These are phyloP conservation scores for Darwinula stevensoni DNA, from an alignment of 2,888 invertebrate genomes.

Conservation along the genomic window DNA sequence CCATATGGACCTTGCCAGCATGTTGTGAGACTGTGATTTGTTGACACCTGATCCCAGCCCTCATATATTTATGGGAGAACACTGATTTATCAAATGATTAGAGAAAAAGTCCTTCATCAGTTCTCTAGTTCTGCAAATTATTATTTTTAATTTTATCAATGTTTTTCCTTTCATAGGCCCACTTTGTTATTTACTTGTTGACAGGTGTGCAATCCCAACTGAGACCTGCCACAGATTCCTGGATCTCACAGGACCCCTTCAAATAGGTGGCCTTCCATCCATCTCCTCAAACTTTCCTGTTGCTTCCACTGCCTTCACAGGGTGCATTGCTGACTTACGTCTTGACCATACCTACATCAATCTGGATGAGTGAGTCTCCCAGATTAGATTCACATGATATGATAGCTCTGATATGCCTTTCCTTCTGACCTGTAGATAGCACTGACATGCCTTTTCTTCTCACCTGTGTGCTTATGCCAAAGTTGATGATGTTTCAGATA, in stretches of 20 bases:
- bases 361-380: slow-evolving; percentile 30
- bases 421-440: no score
- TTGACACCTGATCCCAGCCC: no score
- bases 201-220: slow-evolving; percentile 19
- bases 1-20: no score
- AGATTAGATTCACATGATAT: slow-evolving; percentile 1
- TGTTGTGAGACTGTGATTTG: no score
- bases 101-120: no score
- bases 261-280: slow-evolving; percentile 65
- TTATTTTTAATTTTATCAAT: slow-evolving; percentile 1
- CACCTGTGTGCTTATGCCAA: no score
- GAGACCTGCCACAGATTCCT: slow-evolving; percentile 34
- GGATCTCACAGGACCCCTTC: slow-evolving; percentile 63
- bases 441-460: no score
- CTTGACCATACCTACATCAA: slow-evolving; percentile 63
- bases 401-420: no score
- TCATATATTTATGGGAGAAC: no score
- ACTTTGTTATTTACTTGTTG: no score
- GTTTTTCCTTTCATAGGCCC: background rate
- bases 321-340: slow-evolving; percentile 64
- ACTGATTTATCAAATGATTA: no score
- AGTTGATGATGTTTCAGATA: slow-evolving; percentile 30
- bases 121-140: background rate
- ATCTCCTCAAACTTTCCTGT: slow-evolving; percentile 17
- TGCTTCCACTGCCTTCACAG: slow-evolving; percentile 33